Conservation (phyloP, 2,113 vertebrate species). For the Porphyrio hochstetteri region DNA sequence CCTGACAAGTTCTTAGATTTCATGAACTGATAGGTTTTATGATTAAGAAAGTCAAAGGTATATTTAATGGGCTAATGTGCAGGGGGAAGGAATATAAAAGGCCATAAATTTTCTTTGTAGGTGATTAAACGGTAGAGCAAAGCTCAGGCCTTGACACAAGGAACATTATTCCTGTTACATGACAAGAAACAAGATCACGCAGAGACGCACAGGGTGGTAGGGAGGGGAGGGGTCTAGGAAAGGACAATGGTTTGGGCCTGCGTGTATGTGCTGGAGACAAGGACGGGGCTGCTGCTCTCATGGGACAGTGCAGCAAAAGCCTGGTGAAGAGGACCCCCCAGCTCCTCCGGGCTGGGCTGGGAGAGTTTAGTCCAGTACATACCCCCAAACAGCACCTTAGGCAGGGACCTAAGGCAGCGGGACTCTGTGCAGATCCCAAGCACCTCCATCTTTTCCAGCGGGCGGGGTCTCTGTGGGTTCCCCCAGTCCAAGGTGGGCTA, state of each 20-base stretch:
- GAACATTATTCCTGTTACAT: slow-evolving; percentile 59
- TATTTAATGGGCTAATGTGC: slow-evolving; percentile 77
- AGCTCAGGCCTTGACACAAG: slow-evolving; percentile 49
- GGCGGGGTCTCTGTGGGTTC: not conserved
- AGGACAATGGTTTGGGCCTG: rapidly evolving
- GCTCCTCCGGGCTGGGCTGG: not conserved
- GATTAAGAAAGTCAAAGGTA: slow-evolving; percentile 79
- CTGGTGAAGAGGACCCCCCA: not conserved
- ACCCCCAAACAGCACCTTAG: not conserved
- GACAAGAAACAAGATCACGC: slow-evolving; percentile 58
- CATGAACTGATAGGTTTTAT: slow-evolving; percentile 77
- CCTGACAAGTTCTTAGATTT: slow-evolving; percentile 73
- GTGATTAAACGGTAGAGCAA: slow-evolving; percentile 70
- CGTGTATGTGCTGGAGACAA: not conserved
- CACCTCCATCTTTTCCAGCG: rapidly evolving
- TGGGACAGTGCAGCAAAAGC: not conserved
- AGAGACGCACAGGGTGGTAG: not conserved
- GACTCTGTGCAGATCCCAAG: rapidly evolving
- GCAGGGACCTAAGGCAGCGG: not conserved
- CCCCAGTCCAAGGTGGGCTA: rapidly evolving
- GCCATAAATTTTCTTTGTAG: slow-evolving; percentile 72
- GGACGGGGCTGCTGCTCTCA: not conserved
- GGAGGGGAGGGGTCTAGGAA: no score
- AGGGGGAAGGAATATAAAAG: slow-evolving; percentile 64
- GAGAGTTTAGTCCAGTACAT: not conserved